Base-by-base conservation (phyloP, 2,888 invertebrate species). In the Elegia similella region DNA sequence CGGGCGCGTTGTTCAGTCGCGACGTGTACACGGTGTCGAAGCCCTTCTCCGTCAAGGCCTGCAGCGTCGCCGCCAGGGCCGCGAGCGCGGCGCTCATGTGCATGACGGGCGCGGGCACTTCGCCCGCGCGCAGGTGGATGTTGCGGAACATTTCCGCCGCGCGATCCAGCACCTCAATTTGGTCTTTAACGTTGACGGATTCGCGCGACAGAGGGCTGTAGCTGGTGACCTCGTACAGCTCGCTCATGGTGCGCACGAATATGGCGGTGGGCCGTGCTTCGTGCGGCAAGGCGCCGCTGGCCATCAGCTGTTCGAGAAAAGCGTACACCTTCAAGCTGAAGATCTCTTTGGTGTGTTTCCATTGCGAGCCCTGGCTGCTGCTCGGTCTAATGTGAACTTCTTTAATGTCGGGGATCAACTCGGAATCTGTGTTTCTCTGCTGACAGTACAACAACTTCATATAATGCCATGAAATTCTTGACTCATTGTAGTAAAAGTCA, bases 391-490 rank as follows among this genome's bases (percentile, higher is more conserved):
- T 13, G 8, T 47, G 30, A 0, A n/a, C 13, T 30, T 47, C 47
- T 13, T n/a, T 30, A 30, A 47, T 47, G n/a, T 29, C 30, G n/a
- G 15, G 47, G 12, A 23, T 17, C 47, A 13, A 0, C 0, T 10
- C 17, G 8, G 47, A 7, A 0, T 47, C 30, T 6, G 1, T 8
- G 7, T 46, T 12, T 29, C 29, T 23, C 7, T 48, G 32, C 8
- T 48, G 46, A 23, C 23, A 48, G 23, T 30, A 48, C 10, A 32
- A 13, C 15, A 32, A 7, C 15, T 48, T 32, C 1, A 47, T 47
- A 5, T 47, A 47, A 30, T 47, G 30, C 32, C 48, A 32, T 15
- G 48, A 48, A 32, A 48, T 32, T 16, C 32, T 48, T 16, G 48
- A 8, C 7, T 16, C 30, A 15, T 48, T 16, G 10, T 15, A 8